Percentiles rank a stretch among this genome's conserved stretches.
phyloP scores from a whole-genome alignment of 1,140 invertebrate genomes.

The Dendrolimus kikuchii region DNA sequence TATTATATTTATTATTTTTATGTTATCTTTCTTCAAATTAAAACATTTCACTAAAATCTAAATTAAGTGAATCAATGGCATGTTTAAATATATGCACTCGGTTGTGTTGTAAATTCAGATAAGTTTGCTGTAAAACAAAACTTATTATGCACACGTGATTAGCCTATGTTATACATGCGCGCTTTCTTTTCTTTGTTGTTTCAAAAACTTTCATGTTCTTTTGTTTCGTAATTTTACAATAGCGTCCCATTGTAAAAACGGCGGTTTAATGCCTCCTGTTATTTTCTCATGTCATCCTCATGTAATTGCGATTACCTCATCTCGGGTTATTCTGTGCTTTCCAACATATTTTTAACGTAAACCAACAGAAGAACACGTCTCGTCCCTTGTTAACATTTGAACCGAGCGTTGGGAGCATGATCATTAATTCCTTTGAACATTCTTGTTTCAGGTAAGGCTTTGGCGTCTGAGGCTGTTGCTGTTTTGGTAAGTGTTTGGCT shows the following conservation, averaged over 20 bases:
- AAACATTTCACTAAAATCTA: slow-evolving; percentile 14
- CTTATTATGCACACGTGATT: slow-evolving; percentile 32
- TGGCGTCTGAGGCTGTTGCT: slow-evolving; percentile 9
- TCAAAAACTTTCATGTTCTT: slow-evolving; percentile 48
- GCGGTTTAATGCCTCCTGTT: slow-evolving; percentile 40
- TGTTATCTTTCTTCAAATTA: slow-evolving; percentile 13
- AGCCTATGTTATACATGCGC: slow-evolving; percentile 33
- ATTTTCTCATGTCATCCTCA: slow-evolving; percentile 35
- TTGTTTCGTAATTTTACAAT: slow-evolving; percentile 59
- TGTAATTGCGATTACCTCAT: slow-evolving; percentile 51
- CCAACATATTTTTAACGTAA: slow-evolving; percentile 24
- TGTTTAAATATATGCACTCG: slow-evolving; percentile 1
- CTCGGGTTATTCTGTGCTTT: slow-evolving; percentile 42
- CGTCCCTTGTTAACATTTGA: slow-evolving; percentile 34
- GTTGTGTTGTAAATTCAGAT: slow-evolving; percentile 10
- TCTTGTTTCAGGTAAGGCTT: slow-evolving; percentile 59
- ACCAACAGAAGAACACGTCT: slow-evolving; percentile 17
- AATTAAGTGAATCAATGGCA: slow-evolving; percentile 6
- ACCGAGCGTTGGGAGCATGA: slow-evolving; percentile 8
- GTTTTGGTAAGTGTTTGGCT: slow-evolving; percentile 25
- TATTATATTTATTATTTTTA: slow-evolving; percentile 6
- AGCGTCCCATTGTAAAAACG: slow-evolving; percentile 49
- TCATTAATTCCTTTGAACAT: slow-evolving; percentile 13
- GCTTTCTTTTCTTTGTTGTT: slow-evolving; percentile 60
- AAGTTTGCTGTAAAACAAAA: slow-evolving; percentile 1